Conservation (phyloP, 2,113 vertebrate species). For the Melanotaenia duboulayi region DNA sequence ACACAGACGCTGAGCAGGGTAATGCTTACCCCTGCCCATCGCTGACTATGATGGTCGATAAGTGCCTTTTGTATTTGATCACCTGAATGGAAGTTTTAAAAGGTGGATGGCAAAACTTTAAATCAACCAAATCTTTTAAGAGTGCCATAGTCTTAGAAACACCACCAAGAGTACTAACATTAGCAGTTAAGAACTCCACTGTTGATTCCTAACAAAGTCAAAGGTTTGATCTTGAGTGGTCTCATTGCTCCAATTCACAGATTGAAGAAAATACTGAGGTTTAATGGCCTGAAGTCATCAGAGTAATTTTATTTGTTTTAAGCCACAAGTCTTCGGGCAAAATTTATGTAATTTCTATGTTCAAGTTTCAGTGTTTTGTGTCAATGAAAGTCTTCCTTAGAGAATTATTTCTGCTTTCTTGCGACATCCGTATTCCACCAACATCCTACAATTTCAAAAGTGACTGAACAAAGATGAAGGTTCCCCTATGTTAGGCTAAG, state of each 20-base stretch:
- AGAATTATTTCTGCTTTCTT: constrained; percentile 87
- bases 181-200: constrained; percentile 28
- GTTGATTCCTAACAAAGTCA: constrained; percentile 25
- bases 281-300: constrained; percentile 27
- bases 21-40: constrained; percentile 70
- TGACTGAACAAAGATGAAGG: neutral
- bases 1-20: constrained; percentile 67
- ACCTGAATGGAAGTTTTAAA: constrained; percentile 68
- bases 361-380: constrained; percentile 55
- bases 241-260: constrained; percentile 16
- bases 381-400: constrained; percentile 79
- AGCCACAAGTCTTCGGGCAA: constrained; percentile 30
- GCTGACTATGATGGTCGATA: constrained; percentile 77
- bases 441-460: constrained; percentile 67
- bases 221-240: constrained; percentile 33
- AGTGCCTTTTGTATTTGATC: constrained; percentile 84
- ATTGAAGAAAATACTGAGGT: constrained; percentile 21
- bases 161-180: constrained; percentile 67
- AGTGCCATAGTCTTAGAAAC: constrained; percentile 82
- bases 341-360: constrained; percentile 61
- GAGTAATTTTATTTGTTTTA: constrained; percentile 35
- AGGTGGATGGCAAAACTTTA: constrained; percentile 68
- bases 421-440: constrained; percentile 76
- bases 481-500: too few species aligned
- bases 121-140: constrained; percentile 74